Percentiles rank a stretch among this genome's conserved stretches.
Evolutionary conservation across 1,140 invertebrate species (phyloP).

Genomic region (Apis dorsata): DNA sequence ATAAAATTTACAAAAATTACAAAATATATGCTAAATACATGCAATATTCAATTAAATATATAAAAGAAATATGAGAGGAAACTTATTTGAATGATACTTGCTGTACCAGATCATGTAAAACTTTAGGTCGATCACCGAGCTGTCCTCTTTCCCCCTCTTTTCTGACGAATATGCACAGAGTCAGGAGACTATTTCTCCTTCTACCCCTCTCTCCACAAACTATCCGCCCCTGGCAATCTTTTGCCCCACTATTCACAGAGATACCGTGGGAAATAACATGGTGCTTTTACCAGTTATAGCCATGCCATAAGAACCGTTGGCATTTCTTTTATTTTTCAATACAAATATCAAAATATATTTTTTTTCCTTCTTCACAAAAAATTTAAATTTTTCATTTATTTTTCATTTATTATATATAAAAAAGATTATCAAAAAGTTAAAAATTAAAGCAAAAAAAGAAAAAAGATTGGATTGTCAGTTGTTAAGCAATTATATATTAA

Average conservation of each 20-base stretch:
- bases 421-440: neutral
- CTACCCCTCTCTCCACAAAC: slow-evolving; percentile 28
- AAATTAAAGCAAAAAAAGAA: slow-evolving; percentile 52
- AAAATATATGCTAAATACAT: neutral
- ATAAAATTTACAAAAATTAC: neutral
- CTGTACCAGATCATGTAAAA: slow-evolving; percentile 51
- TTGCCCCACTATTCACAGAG: slow-evolving; percentile 36
- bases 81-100: slow-evolving; percentile 44
- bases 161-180: slow-evolving; percentile 10
- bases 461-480: slow-evolving; percentile 68
- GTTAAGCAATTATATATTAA: slow-evolving; percentile 75
- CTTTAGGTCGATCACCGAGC: slow-evolving; percentile 39
- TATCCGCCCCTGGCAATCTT: slow-evolving; percentile 50
- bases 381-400: neutral
- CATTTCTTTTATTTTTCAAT: slow-evolving; percentile 3
- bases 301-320: slow-evolving; percentile 38
- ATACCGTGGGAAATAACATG: slow-evolving; percentile 77
- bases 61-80: neutral
- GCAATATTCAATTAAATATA: neutral
- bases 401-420: neutral
- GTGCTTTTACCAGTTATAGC: slow-evolving; percentile 70
- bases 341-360: slow-evolving; percentile 40
- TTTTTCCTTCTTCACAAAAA: neutral
- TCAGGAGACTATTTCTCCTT: slow-evolving; percentile 42
- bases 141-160: slow-evolving; percentile 25